Conservation (phyloP, 1,140 invertebrate genomes). For the Adoxophyes honmai region DNA sequence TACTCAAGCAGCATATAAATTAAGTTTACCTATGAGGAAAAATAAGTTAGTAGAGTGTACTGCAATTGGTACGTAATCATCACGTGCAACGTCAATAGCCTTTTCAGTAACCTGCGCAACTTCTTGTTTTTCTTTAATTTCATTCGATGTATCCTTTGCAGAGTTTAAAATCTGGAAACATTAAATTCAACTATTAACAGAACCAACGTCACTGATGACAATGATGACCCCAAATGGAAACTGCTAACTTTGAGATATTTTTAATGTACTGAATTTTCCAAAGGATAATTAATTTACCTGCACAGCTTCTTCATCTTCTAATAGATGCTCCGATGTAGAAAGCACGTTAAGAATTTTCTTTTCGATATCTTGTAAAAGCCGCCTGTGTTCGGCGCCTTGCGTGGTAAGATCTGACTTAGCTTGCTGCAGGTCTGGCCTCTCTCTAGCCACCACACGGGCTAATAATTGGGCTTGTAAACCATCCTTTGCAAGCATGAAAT, state of each 20-base stretch:
- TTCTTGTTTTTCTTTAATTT: slow-evolving; percentile 93
- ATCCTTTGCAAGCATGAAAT: slow-evolving; percentile 94
- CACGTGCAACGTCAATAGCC: slow-evolving; percentile 87
- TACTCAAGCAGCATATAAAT: not conserved
- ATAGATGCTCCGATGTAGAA: slow-evolving; percentile 92
- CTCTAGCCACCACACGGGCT: slow-evolving; percentile 93
- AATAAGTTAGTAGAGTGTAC: slow-evolving; percentile 93
- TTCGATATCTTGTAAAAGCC: slow-evolving; percentile 95
- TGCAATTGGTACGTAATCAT: slow-evolving; percentile 92
- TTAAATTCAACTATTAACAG: slow-evolving; percentile 20
- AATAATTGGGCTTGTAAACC: slow-evolving; percentile 94
- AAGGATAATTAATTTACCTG: too few relatives aligned
- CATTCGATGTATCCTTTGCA: slow-evolving; percentile 92
- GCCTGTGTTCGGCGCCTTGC: slow-evolving; percentile 94
- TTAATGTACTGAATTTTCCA: too few relatives aligned
- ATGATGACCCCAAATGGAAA: too few relatives aligned
- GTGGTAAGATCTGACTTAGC: slow-evolving; percentile 94
- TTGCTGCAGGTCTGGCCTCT: slow-evolving; percentile 94
- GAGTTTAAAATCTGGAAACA: slow-evolving; percentile 85
- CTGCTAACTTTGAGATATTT: too few relatives aligned
- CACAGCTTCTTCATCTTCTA: slow-evolving; percentile 97
- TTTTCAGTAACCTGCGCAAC: slow-evolving; percentile 92
- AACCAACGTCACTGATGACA: too few relatives aligned
- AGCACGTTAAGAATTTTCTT: slow-evolving; percentile 91
- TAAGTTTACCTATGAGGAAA: slow-evolving; percentile 89